Evolutionary conservation across 2,888 invertebrate genomes (phyloP).

Genomic region (Cancer borealis): DNA sequence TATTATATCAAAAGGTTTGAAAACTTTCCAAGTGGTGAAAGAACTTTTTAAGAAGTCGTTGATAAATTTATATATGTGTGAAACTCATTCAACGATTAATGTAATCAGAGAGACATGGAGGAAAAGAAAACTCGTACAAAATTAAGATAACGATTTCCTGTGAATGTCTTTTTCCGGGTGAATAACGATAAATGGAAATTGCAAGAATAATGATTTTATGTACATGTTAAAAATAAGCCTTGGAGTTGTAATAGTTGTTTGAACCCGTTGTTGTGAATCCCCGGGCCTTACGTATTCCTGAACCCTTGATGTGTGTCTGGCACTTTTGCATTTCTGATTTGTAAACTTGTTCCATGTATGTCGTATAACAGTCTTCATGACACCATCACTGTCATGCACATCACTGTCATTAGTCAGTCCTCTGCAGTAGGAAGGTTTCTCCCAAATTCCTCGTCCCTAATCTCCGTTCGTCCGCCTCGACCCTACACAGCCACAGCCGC

Average conservation of each 20-base stretch:
- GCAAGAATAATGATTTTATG: neutral
- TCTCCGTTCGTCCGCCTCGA: neutral
- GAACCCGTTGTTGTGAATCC: neutral
- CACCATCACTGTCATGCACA: neutral
- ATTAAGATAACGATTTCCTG: neutral
- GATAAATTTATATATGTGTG: too few relatives aligned
- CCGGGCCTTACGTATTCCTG: neutral
- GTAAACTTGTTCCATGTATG: neutral
- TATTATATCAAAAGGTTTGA: too few relatives aligned
- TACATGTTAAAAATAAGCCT: neutral
- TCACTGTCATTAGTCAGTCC: neutral
- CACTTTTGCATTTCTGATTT: neutral
- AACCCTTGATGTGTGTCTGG: neutral
- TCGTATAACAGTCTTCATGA: neutral
- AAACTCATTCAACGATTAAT: too few relatives aligned
- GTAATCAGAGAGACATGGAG: too few relatives aligned
- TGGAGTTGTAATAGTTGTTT: neutral
- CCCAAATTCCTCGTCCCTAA: constrained; percentile 8
- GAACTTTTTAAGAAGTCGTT: too few relatives aligned
- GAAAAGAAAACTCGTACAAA: neutral
- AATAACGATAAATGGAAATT: neutral
- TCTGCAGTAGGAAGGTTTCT: neutral
- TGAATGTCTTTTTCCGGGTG: neutral
- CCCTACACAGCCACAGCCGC: neutral
- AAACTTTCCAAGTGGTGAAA: too few relatives aligned